Base-by-base conservation (phyloP, 2,113 vertebrate species). In the Addax nasomaculatus region DNA sequence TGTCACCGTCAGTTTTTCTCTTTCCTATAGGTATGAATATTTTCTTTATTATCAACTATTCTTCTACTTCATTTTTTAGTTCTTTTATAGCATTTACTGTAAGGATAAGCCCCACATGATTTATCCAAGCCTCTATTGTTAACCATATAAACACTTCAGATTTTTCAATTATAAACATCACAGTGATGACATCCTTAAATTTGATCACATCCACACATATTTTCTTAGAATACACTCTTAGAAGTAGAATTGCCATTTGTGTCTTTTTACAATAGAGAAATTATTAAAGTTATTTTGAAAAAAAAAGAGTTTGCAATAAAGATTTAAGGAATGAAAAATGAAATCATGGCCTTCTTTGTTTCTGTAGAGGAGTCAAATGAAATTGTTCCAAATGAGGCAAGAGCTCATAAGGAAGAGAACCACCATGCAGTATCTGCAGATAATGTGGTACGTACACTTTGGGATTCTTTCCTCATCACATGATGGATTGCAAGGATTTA, bases 401-500 rank as follows among this genome's bases (percentile, higher is more conserved):
- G 99, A 1, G 93, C 96, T 94, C 98, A 98, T 47, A 99, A 99
- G 92, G 98, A 99, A 58, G 98, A 99, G 78, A 97, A 98, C 96
- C 96, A 97, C 89, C 98, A 98, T 95, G 95, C 98, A 89, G 98
- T 98, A 53, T 96, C 99, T 58, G 36, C 98, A 95, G 99, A 99
- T 97, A 99, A 99, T 98, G 99, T 99, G 99, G 99, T 99, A 99
- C n/a, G 98, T 98, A 89, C 1, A 8, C 33, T 92, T 79, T 47
- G 16, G 87, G 93, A 95, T 97, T 60, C 29, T 91, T 89, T 92
- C 23, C 16, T 89, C 39, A 64, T 92, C 86, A 45, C 3, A 6
- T 83, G 76, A 86, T 14, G 36, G 33, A 27, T 36, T 83, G 95
- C 76, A 95, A 29, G 76, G 19, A 43, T 33, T 39, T 9, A 7